Percentiles rank a stretch among this genome's conserved stretches.
Conservation (phyloP, 2,797 vertebrate species). For the Anguilla megastoma region DNA sequence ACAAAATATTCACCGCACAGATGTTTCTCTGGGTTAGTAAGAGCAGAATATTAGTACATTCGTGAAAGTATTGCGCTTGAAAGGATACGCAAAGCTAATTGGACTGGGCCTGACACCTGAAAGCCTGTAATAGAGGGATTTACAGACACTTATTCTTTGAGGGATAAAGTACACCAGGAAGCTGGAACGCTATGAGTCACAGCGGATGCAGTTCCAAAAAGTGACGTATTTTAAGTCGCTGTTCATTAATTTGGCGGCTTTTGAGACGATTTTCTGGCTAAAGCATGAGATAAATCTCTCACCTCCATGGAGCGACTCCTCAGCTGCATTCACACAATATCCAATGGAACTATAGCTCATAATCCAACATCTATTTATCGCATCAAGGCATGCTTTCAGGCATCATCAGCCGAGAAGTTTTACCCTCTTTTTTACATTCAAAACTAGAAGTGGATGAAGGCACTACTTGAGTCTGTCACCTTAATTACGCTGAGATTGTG, state of each 20-base stretch:
- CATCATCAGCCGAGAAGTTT: background rate
- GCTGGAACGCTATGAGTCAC: constrained; percentile 54
- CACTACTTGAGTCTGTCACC: background rate
- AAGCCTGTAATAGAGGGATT: background rate
- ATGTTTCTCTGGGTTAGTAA: background rate
- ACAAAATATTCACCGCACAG: background rate
- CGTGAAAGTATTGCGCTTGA: background rate
- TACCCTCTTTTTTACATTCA: background rate
- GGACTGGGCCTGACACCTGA: background rate
- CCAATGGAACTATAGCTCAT: background rate
- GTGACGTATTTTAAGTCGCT: constrained; percentile 51
- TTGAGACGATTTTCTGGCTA: constrained; percentile 46
- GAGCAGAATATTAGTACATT: background rate
- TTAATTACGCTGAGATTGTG: background rate
- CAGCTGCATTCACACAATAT: background rate
- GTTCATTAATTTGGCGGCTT: constrained; percentile 54
- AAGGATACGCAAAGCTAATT: constrained; percentile 16
- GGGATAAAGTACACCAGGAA: constrained; percentile 44
- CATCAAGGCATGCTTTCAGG: background rate
- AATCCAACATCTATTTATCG: background rate
- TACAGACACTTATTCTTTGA: constrained; percentile 31
- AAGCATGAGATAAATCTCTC: background rate
- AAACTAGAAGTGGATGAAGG: background rate
- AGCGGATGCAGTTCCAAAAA: constrained; percentile 52
- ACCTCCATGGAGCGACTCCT: background rate